These are phyloP conservation scores for Fratercula arctica DNA, from an alignment of 2,797 vertebrate genomes.

Conservation along the genomic window DNA sequence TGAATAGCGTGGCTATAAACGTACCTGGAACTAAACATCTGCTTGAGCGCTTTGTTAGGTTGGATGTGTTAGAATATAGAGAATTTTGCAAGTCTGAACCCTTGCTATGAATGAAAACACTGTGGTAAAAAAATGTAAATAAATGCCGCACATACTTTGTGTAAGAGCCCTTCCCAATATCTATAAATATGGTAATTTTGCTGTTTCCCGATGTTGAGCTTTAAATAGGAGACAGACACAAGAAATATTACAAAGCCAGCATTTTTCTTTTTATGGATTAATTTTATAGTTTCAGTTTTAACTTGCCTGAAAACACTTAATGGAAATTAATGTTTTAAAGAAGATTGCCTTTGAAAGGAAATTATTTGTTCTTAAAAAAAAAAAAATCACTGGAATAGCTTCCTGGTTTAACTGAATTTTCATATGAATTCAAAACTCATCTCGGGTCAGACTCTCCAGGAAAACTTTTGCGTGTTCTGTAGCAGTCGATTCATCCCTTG, in stretches of 20 bases:
- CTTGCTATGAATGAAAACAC: not conserved
- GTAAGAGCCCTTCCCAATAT: not conserved
- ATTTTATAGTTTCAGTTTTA: not conserved
- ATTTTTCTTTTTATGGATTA: not conserved
- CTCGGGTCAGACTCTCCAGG: not conserved
- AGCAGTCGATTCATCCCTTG: not conserved
- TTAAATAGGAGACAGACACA: not conserved
- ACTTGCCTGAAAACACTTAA: not conserved
- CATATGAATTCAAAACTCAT: not conserved
- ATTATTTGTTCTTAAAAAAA: not conserved
- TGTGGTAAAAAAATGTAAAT: constrained; percentile 1
- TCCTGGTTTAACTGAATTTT: not conserved
- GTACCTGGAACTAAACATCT: not conserved
- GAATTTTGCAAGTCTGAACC: not conserved
- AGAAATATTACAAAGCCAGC: not conserved
- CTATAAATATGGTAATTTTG: not conserved
- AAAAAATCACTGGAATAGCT: not conserved
- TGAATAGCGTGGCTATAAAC: not conserved
- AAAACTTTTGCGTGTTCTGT: not conserved
- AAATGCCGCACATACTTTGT: not conserved
- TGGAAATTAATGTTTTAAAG: not conserved
- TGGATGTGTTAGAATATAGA: not conserved
- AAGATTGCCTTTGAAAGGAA: not conserved
- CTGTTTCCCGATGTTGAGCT: not conserved
- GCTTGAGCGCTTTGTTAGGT: not conserved